A percentile compares a stretch with the other conserved stretches of the same genome.
phyloP scores from a whole-genome alignment of 2,888 invertebrate genomes.

The Agonum fuliginosum region DNA sequence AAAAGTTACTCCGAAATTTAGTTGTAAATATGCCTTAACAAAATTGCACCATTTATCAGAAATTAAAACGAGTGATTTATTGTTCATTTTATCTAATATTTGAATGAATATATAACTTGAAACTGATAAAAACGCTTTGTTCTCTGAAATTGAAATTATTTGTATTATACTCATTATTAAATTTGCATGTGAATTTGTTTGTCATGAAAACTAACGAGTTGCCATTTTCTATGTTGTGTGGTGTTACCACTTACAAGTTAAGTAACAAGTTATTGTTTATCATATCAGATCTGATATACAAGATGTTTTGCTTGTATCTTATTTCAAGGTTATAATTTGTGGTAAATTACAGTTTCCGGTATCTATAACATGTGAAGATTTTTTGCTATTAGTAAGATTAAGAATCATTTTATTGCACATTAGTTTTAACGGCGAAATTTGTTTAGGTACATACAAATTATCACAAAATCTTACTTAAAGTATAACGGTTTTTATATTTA shows the following conservation, averaged over 20 bases:
- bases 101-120: too few species aligned
- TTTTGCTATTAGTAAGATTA: background rate
- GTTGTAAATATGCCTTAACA: too few species aligned
- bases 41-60: too few species aligned
- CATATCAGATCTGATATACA: slow-evolving; percentile 1
- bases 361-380: slow-evolving; percentile 14
- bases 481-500: too few species aligned
- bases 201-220: background rate
- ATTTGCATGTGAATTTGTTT: too few species aligned
- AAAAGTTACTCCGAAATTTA: too few species aligned
- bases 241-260: background rate
- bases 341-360: slow-evolving; percentile 8
- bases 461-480: background rate
- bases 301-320: slow-evolving; percentile 6
- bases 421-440: background rate
- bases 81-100: too few species aligned
- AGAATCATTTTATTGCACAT: background rate
- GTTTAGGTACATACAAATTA: background rate
- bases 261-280: slow-evolving; percentile 14
- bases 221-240: background rate
- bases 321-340: slow-evolving; percentile 30
- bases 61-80: too few species aligned
- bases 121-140: too few species aligned
- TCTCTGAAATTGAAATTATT: too few species aligned
- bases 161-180: too few species aligned